Evolutionary conservation across 2,797 vertebrate species (phyloP).

Genomic region (Petrocephalus sullivani): DNA sequence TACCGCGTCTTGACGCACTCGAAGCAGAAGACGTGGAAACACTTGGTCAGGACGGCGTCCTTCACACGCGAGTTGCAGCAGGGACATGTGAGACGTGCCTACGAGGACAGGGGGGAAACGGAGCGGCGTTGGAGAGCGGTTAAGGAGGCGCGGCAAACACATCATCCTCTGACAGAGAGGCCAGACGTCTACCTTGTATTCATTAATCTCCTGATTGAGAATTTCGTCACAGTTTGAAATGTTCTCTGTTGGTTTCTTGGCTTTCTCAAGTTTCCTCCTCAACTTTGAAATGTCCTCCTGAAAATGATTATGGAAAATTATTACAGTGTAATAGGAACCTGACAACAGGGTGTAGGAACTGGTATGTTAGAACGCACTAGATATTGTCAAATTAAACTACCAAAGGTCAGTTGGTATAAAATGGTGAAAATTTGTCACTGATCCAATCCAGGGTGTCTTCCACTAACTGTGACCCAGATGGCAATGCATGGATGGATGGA

Average conservation of each 20-base stretch:
- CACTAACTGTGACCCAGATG: not conserved
- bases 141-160: not conserved
- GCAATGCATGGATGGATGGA: not conserved
- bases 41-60: slow-evolving; percentile 94
- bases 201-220: slow-evolving; percentile 93
- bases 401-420: not conserved
- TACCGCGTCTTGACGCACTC: slow-evolving; percentile 96
- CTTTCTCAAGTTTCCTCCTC: slow-evolving; percentile 86
- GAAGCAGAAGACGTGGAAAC: slow-evolving; percentile 97
- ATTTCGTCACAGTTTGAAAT: slow-evolving; percentile 94
- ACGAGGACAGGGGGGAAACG: slow-evolving; percentile 10
- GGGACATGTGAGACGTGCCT: slow-evolving; percentile 90
- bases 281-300: slow-evolving; percentile 96
- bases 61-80: slow-evolving; percentile 97
- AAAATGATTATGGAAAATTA: slow-evolving; percentile 9
- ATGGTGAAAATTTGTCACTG: not conserved
- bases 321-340: not conserved
- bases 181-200: slow-evolving; percentile 75
- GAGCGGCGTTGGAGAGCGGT: not conserved
- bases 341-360: not conserved
- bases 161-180: not conserved
- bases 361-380: not conserved
- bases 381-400: not conserved
- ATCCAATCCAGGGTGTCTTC: not conserved
- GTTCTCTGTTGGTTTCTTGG: slow-evolving; percentile 94